These are phyloP conservation scores for Spheniscus humboldti DNA, from an alignment of 2,797 vertebrate genomes.

Conservation along the genomic window DNA sequence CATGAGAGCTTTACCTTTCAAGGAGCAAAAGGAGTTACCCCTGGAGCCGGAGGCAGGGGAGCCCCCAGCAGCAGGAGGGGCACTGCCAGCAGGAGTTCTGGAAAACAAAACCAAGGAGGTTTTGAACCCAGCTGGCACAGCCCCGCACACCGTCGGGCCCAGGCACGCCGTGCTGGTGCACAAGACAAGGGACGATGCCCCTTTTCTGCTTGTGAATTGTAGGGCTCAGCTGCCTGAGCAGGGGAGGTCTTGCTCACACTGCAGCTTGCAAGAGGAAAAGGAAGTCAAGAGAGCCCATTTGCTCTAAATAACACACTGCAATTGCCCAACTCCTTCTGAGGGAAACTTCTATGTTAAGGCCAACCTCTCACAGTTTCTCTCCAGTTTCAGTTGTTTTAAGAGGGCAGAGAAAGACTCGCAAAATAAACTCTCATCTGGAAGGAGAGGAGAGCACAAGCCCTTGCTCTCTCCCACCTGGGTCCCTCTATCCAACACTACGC, in stretches of 20 bases:
- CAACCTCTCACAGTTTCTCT: not conserved
- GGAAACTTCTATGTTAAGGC: not conserved
- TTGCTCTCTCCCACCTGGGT: not conserved
- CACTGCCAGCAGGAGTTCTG: not conserved
- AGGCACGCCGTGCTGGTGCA: not conserved
- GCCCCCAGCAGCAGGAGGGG: not conserved
- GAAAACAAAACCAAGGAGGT: not conserved
- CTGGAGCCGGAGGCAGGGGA: not conserved
- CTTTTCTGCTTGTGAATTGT: not conserved
- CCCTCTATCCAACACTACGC: not conserved
- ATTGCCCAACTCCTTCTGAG: rapidly evolving
- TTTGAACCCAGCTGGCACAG: not conserved
- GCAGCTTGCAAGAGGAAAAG: not conserved
- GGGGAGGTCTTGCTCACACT: not conserved
- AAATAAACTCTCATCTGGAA: not conserved
- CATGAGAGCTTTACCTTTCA: not conserved
- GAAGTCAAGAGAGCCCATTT: not conserved
- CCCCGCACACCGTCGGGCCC: rapidly evolving
- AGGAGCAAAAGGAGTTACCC: not conserved
- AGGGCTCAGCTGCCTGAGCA: not conserved
- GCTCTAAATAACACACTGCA: not conserved
- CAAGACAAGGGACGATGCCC: not conserved
- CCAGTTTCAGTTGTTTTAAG: not conserved
- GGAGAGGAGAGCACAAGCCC: not conserved
- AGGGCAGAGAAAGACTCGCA: not conserved